Percentiles rank a stretch among this genome's conserved stretches.
These are phyloP conservation scores for Campoplex nolae DNA, from an alignment of 2,888 invertebrate genomes.

Conservation along the genomic window DNA sequence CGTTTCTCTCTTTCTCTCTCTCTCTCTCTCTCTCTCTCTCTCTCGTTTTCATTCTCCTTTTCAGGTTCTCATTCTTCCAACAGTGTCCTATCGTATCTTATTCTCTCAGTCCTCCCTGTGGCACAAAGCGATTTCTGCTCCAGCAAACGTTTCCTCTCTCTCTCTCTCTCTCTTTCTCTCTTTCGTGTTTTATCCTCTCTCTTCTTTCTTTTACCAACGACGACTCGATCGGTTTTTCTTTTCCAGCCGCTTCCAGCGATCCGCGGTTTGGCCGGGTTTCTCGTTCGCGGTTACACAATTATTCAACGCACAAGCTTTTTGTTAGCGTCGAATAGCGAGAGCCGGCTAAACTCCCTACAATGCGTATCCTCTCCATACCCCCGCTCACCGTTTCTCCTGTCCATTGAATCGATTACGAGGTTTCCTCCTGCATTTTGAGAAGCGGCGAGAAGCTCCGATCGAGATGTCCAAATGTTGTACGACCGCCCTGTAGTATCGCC, in stretches of 20 bases:
- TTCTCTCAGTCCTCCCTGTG: conserved; percentile 36
- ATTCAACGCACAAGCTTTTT: conserved; percentile 57
- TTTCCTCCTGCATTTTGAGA: conserved; percentile 40
- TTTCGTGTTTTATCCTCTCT: conserved; percentile 55
- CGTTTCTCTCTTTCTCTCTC: background rate
- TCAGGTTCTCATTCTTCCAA: conserved; percentile 69
- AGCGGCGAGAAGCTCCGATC: conserved; percentile 25
- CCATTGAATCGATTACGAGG: conserved; percentile 38
- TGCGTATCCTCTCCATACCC: background rate
- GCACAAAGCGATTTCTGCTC: conserved; percentile 14
- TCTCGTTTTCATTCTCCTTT: conserved; percentile 56
- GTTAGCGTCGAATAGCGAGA: conserved; percentile 1
- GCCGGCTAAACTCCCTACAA: conserved; percentile 11
- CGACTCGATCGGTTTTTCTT: conserved; percentile 74
- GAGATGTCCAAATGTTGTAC: conserved; percentile 43
- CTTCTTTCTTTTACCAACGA: conserved; percentile 68
- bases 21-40: background rate
- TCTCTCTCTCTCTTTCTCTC: conserved; percentile 63
- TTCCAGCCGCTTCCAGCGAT: conserved; percentile 38
- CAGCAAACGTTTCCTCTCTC: conserved; percentile 21
- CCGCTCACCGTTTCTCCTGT: conserved; percentile 4
- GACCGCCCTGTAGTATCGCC: background rate
- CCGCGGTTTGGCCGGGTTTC: conserved; percentile 21
- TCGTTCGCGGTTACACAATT: conserved; percentile 62
- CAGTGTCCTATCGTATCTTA: conserved; percentile 14